Evolutionary conservation across 2,113 vertebrate species (phyloP), one percentile per base, ranked within the genome.

Genomic region (Hylia prasina): DNA sequence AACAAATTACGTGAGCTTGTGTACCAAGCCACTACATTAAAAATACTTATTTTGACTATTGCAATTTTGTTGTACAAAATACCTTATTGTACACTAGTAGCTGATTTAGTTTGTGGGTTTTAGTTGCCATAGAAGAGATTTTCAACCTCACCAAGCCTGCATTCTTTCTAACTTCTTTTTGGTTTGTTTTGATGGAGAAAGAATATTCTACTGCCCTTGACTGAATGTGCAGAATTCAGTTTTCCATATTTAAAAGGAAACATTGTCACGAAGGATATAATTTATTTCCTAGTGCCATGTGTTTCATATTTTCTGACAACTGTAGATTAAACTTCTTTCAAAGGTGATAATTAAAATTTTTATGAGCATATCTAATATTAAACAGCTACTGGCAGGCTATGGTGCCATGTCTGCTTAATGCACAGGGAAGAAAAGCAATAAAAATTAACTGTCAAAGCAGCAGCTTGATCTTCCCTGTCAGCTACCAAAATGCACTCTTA

Each of bases 341-440:
- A 91, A 96, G 90, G 92, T 93, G 94, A 87, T 97, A 95, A 96
- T 96, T 96, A 97, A 96, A 96, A 89, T 92, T 97, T 96, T 97
- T 95, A 97, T 96, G 94, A 92, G 96, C 83, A 58, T 90, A 96
- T 95, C 92, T 95, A 97, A 96, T 96, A 96, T 95, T 96, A 92
- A 96, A 97, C 88, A 96, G 93, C 86, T 81, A 89, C 94, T 91
- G 83, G 77, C 82, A 95, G 63, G 94, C 73, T 87, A 45, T 10
- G 50, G 82, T 91, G 90, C 86, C 65, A 81, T 39, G 68, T 87
- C 90, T 96, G 72, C 93, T 91, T 89, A 97, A 96, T 87, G 90
- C 86, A 87, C 86, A 48, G 39, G 61, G 89, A 92, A 93, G 58
- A 90, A 89, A 96, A 61, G 80, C 88, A 95, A 92, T 96, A 94